Evolutionary conservation across 2,113 vertebrate genomes (phyloP).

Genomic region (Syrmaticus mikado): DNA sequence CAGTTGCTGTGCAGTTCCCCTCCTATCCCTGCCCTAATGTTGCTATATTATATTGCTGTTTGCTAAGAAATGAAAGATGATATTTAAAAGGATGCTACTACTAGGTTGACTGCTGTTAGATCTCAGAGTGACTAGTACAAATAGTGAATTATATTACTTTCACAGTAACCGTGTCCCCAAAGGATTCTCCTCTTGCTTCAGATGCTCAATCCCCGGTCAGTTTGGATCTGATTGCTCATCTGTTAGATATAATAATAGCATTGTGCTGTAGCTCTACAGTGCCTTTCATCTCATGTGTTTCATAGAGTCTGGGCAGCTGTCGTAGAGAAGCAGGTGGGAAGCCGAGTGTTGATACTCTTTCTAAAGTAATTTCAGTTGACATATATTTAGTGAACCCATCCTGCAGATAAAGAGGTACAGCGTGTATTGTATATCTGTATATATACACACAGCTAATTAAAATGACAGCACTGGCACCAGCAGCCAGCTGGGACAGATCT

Average conservation of each 20-base stretch:
- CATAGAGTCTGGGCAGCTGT: conserved; percentile 50
- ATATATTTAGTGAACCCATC: conserved; percentile 42
- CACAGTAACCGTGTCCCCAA: conserved; percentile 14
- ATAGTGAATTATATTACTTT: conserved; percentile 63
- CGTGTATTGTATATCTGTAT: background rate
- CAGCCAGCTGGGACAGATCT: conserved; percentile 21
- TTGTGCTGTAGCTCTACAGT: background rate
- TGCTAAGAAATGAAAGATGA: conserved; percentile 54
- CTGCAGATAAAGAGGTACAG: conserved; percentile 38
- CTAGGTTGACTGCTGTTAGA: conserved; percentile 43
- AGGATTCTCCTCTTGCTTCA: conserved; percentile 62
- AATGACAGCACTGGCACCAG: background rate
- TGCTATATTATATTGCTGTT: conserved; percentile 52
- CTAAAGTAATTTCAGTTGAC: conserved; percentile 56
- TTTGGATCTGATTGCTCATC: conserved; percentile 60
- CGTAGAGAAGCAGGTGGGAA: conserved; percentile 51
- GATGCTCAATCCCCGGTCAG: conserved; percentile 33
- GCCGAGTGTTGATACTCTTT: conserved; percentile 13
- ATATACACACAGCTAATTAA: conserved; percentile 5
- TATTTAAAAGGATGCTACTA: conserved; percentile 49
- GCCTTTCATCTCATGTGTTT: conserved; percentile 54
- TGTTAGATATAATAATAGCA: conserved; percentile 59
- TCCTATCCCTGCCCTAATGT: conserved; percentile 8
- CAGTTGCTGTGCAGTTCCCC: background rate
- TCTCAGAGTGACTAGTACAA: conserved; percentile 46